Evolutionary conservation across 2,888 invertebrate genomes (phyloP).

Genomic region (Hymenopus coronatus): DNA sequence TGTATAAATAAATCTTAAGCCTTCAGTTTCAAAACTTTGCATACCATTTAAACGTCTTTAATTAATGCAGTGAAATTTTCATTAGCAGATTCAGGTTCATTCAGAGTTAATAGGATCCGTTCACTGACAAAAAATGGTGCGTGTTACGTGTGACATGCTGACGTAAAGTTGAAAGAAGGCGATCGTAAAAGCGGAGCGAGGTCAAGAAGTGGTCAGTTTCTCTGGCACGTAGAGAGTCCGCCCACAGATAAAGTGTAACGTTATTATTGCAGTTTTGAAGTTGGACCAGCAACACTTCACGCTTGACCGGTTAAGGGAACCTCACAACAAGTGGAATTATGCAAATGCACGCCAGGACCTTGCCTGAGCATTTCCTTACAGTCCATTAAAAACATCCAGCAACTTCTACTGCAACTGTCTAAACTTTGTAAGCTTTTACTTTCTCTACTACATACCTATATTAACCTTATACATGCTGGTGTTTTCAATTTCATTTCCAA

Average conservation of each 20-base stretch:
- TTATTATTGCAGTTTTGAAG: background rate
- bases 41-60: too few species aligned
- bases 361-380: background rate
- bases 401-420: too few species aligned
- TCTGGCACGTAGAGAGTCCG: background rate
- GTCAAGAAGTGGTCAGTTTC: background rate
- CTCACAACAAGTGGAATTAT: background rate
- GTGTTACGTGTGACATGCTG: background rate
- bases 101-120: background rate
- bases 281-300: background rate
- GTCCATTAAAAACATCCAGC: too few species aligned
- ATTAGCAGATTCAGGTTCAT: too few species aligned
- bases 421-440: too few species aligned
- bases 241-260: background rate
- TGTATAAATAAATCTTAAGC: too few species aligned
- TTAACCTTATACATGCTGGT: too few species aligned
- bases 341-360: background rate
- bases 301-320: background rate
- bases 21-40: too few species aligned
- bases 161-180: background rate
- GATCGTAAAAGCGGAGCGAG: background rate
- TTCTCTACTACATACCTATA: too few species aligned
- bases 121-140: background rate
- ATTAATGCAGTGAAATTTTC: too few species aligned
- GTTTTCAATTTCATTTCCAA: too few species aligned